Evolutionary conservation across 2,797 vertebrate species (phyloP), one percentile per base, ranked within the genome.

Genomic region (Danio aesculapii): DNA sequence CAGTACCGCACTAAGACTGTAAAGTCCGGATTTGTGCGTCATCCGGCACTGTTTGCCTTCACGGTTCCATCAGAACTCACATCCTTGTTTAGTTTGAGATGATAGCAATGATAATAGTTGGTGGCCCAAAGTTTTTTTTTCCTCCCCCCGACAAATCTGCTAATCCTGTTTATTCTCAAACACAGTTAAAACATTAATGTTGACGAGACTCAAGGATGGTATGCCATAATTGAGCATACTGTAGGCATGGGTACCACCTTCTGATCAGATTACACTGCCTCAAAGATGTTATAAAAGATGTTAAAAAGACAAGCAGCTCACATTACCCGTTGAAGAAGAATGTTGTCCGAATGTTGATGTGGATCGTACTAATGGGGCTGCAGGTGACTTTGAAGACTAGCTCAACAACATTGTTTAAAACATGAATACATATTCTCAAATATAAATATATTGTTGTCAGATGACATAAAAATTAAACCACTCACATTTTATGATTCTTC

Each of bases 21-120:
- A 10, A 9, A 52, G 50, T 69, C 8, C 7, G 14, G 21, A 8
- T 69, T 39, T 52, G 52, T 72, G 39, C 6, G 30, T 53, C 52
- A 72, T 41, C 3, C 50, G 1, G 4, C 41, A 14, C 39, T 58
- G n/a, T 72, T n/a, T 58, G 44, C 57, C 5, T 2, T 72, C 41
- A 46, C 6, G 7, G 5, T 44, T 41, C 9, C 30, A 4, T 61
- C 6, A 12, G 6, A 12, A 58, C 19, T 68, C 52, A 58, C 75
- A 77, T 67, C 75, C 75, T 69, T 77, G 43, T 77, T 68, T 72
- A 19, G n/a, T 73, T 46, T 46, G 41, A 58, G 70, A 73, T 72
- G 52, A 49, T 11, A 49, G 14, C 11, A 43, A 17, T 1, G 7
- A 78, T 69, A 41, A 44, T 8, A 2, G 9, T 41, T 14, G 6